phyloP scores from a whole-genome alignment of 2,888 invertebrate genomes.

The Dryococelus australis region DNA sequence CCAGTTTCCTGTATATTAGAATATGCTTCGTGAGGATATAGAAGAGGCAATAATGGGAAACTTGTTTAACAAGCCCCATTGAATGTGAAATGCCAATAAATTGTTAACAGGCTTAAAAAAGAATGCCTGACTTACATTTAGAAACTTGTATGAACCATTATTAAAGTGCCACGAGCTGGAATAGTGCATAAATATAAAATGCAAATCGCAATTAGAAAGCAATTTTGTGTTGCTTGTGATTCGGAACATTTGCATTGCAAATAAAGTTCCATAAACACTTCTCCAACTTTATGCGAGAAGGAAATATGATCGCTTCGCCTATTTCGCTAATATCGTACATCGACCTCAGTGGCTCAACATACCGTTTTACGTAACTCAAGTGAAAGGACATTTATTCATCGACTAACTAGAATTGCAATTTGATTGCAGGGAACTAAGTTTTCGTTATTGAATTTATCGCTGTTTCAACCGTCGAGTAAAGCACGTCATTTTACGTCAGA shows the following conservation, averaged over 20 bases:
- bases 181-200: neutral
- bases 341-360: too few species aligned
- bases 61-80: neutral
- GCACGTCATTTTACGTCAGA: too few species aligned
- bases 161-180: neutral
- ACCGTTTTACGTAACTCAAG: too few species aligned
- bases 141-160: neutral
- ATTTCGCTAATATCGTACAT: neutral
- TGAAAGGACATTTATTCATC: too few species aligned
- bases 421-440: too few species aligned
- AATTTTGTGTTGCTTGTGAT: neutral
- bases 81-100: neutral
- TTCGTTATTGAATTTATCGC: too few species aligned
- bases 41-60: neutral
- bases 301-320: neutral
- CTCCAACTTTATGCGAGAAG: neutral
- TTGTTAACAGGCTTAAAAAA: neutral
- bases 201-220: conserved; percentile 16
- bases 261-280: neutral
- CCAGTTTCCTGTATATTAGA: neutral
- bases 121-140: neutral
- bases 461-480: too few species aligned
- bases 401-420: too few species aligned
- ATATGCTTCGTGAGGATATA: neutral
- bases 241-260: neutral